Percentiles rank a stretch among this genome's conserved stretches.
phyloP scores from a whole-genome alignment of 2,113 vertebrate species.

The Mesembrinibis cayennensis region DNA sequence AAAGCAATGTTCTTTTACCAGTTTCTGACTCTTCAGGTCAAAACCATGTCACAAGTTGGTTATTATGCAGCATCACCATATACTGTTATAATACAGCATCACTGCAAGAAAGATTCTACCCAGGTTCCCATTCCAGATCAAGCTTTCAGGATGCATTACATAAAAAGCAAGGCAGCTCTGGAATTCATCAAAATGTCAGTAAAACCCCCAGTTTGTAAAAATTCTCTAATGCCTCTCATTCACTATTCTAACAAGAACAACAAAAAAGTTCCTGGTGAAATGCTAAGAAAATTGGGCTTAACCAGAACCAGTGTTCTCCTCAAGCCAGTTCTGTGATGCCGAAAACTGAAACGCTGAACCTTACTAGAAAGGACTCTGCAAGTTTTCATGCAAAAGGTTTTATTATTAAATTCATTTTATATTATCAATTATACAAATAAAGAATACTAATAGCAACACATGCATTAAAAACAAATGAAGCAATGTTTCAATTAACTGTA shows the following conservation, averaged over 20 bases:
- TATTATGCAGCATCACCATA: not conserved
- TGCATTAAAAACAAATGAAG: not conserved
- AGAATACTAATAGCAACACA: not conserved
- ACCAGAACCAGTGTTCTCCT: not conserved
- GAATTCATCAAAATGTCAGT: not conserved
- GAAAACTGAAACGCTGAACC: not conserved
- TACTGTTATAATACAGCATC: not conserved
- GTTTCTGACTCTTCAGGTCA: not conserved
- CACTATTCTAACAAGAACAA: not conserved
- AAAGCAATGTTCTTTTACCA: not conserved
- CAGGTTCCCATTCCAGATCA: not conserved
- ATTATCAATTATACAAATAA: not conserved
- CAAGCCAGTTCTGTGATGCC: not conserved
- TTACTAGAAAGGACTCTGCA: not conserved
- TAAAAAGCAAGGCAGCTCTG: not conserved
- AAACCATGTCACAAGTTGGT: not conserved
- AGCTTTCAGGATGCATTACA: rapidly evolving
- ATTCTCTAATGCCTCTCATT: not conserved
- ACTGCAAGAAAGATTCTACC: not conserved
- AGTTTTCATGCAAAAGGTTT: not conserved
- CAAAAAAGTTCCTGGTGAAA: not conserved
- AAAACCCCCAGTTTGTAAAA: not conserved
- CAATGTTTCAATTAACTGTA: not conserved
- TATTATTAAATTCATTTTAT: not conserved
- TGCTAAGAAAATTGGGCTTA: not conserved